Evolutionary conservation across 2,888 invertebrate genomes (phyloP).

Genomic region (Azorinus chamasolen): DNA sequence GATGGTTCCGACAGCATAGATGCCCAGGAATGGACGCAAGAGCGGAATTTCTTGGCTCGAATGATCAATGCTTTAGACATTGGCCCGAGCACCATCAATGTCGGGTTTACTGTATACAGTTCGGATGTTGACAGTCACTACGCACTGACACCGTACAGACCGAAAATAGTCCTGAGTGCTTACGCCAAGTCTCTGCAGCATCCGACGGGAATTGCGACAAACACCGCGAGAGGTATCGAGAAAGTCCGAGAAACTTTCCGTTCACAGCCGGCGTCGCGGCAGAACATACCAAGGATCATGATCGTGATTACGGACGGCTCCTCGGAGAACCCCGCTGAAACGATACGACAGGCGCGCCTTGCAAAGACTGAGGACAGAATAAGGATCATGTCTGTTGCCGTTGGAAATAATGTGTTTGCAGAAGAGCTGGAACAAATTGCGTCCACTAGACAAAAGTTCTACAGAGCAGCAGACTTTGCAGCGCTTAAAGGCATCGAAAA

Average conservation of each 20-base stretch:
- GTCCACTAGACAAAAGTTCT: slow-evolving; percentile 66
- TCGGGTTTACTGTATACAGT: slow-evolving; percentile 75
- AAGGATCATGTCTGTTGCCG: slow-evolving; percentile 75
- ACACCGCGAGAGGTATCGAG: slow-evolving; percentile 67
- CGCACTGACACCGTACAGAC: slow-evolving; percentile 69
- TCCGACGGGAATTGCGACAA: slow-evolving; percentile 68
- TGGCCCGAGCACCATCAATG: slow-evolving; percentile 65
- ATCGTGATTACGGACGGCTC: slow-evolving; percentile 80
- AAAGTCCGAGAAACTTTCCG: slow-evolving; percentile 62
- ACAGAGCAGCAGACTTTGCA: slow-evolving; percentile 71
- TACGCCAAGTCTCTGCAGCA: slow-evolving; percentile 59
- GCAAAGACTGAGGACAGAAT: slow-evolving; percentile 69
- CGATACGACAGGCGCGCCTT: slow-evolving; percentile 68
- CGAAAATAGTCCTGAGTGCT: slow-evolving; percentile 64
- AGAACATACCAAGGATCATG: slow-evolving; percentile 69
- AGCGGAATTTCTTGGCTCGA: slow-evolving; percentile 70
- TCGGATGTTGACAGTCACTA: slow-evolving; percentile 73
- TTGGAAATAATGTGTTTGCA: slow-evolving; percentile 73
- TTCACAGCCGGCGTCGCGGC: slow-evolving; percentile 56
- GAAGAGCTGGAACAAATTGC: slow-evolving; percentile 76
- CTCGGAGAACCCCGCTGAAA: slow-evolving; percentile 74
- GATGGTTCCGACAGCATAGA: slow-evolving; percentile 80
- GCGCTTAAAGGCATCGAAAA: slow-evolving; percentile 71
- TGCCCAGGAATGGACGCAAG: slow-evolving; percentile 71
- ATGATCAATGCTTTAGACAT: slow-evolving; percentile 74